Evolutionary conservation across 1,140 invertebrate genomes (phyloP).

Genomic region (Saccostrea echinata): DNA sequence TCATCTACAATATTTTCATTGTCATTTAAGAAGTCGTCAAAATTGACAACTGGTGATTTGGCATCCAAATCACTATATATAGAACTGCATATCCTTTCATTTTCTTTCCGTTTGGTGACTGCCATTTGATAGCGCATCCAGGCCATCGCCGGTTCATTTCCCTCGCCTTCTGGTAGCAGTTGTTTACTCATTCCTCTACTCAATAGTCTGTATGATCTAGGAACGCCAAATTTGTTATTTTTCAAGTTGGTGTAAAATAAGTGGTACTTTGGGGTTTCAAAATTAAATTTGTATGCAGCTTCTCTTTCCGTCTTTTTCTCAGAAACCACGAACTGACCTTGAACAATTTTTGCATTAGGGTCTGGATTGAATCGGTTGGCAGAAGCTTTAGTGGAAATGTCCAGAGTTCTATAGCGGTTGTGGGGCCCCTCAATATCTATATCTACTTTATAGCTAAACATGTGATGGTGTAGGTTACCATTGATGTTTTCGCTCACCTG

Average conservation of each 20-base stretch:
- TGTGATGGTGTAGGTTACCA: conserved; percentile 71
- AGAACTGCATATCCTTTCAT: conserved; percentile 68
- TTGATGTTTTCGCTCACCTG: conserved; percentile 58
- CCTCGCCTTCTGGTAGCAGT: conserved; percentile 62
- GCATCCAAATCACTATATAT: conserved; percentile 67
- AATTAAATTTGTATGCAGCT: conserved; percentile 63
- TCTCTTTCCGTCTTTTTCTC: conserved; percentile 59
- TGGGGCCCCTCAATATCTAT: conserved; percentile 65
- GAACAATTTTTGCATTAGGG: conserved; percentile 44
- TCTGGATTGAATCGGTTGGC: conserved; percentile 26
- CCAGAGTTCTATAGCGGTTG: conserved; percentile 70
- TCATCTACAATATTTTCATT: conserved; percentile 70
- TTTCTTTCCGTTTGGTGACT: conserved; percentile 70
- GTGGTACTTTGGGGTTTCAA: conserved; percentile 65
- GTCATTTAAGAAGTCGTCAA: conserved; percentile 66
- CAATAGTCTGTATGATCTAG: conserved; percentile 58
- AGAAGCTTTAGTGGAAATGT: conserved; percentile 50
- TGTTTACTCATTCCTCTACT: conserved; percentile 64
- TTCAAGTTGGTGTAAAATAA: conserved; percentile 61
- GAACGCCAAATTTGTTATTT: conserved; percentile 54
- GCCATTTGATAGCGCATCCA: conserved; percentile 72
- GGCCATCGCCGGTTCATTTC: conserved; percentile 65
- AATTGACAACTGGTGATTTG: conserved; percentile 67
- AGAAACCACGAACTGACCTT: conserved; percentile 43
- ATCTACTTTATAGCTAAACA: conserved; percentile 72